These are phyloP conservation scores for Carcharodon carcharias DNA, from an alignment of 2,797 vertebrate genomes.

Conservation along the genomic window DNA sequence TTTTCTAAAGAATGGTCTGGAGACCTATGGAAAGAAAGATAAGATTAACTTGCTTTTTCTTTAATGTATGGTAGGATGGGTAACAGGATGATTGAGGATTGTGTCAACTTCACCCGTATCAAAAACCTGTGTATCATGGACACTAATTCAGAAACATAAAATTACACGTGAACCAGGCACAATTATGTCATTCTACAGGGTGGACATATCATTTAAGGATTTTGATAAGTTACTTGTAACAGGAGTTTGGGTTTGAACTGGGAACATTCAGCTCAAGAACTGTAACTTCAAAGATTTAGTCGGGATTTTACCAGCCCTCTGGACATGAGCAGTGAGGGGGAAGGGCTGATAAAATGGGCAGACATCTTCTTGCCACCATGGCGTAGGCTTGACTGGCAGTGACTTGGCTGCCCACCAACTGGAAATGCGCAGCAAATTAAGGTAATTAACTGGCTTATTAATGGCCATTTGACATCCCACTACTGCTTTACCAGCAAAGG, in stretches of 20 bases:
- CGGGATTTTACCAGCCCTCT: too few relatives aligned
- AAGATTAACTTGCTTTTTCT: background rate
- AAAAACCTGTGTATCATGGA: background rate
- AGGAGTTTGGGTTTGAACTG: background rate
- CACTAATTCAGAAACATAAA: background rate
- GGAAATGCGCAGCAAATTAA: too few relatives aligned
- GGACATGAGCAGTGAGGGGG: too few relatives aligned
- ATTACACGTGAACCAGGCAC: background rate
- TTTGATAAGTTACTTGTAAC: background rate
- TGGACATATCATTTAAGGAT: background rate
- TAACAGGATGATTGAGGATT: background rate
- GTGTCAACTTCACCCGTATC: background rate
- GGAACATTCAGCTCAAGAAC: background rate
- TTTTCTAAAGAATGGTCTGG: background rate
- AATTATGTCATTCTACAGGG: too few relatives aligned
- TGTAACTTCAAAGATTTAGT: background rate
- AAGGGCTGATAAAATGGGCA: too few relatives aligned
- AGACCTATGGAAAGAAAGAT: background rate
- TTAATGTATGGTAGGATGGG: background rate
- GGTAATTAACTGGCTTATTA: too few relatives aligned
- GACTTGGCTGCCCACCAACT: too few relatives aligned
- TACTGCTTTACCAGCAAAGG: too few relatives aligned
- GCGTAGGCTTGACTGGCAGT: too few relatives aligned
- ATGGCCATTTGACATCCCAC: too few relatives aligned
- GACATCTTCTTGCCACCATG: too few relatives aligned